These are phyloP conservation scores for Bicyclus anynana DNA, from an alignment of 1,140 invertebrate genomes.

Conservation along the genomic window DNA sequence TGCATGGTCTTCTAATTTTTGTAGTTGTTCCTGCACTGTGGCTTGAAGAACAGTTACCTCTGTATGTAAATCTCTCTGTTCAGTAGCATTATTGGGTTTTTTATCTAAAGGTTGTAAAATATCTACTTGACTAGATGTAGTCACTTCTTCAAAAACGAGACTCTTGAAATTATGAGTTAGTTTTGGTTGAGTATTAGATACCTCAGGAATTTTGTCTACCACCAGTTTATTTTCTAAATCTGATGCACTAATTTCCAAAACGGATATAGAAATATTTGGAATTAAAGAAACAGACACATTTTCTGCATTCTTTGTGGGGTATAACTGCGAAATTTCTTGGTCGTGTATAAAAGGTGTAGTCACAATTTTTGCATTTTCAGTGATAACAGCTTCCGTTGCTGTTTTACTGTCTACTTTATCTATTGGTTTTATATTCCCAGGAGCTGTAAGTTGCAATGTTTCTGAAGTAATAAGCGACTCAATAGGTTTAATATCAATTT, in stretches of 20 bases:
- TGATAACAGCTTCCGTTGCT: constrained; percentile 47
- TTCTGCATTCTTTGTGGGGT: constrained; percentile 37
- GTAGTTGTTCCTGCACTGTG: constrained; percentile 46
- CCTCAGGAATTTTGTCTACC: constrained; percentile 36
- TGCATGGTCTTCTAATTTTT: constrained; percentile 36
- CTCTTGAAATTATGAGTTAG: constrained; percentile 49
- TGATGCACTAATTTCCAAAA: constrained; percentile 46
- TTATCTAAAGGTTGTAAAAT: constrained; percentile 22
- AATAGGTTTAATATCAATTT: constrained; percentile 44
- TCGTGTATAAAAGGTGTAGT: constrained; percentile 49
- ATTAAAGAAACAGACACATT: constrained; percentile 39
- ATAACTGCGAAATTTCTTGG: constrained; percentile 42
- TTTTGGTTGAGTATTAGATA: constrained; percentile 30
- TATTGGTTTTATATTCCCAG: constrained; percentile 29
- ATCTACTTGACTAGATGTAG: constrained; percentile 50
- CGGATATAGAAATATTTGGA: constrained; percentile 44
- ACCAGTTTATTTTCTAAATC: constrained; percentile 49
- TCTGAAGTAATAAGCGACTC: constrained; percentile 54
- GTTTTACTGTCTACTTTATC: constrained; percentile 36
- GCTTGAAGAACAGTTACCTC: constrained; percentile 59
- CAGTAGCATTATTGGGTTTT: constrained; percentile 34
- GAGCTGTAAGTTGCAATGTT: constrained; percentile 40
- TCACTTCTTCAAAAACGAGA: constrained; percentile 49
- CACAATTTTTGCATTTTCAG: constrained; percentile 51
- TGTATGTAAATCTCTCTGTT: constrained; percentile 46